phyloP scores from a whole-genome alignment of 2,888 invertebrate genomes.

The Drosophila ochracea region DNA sequence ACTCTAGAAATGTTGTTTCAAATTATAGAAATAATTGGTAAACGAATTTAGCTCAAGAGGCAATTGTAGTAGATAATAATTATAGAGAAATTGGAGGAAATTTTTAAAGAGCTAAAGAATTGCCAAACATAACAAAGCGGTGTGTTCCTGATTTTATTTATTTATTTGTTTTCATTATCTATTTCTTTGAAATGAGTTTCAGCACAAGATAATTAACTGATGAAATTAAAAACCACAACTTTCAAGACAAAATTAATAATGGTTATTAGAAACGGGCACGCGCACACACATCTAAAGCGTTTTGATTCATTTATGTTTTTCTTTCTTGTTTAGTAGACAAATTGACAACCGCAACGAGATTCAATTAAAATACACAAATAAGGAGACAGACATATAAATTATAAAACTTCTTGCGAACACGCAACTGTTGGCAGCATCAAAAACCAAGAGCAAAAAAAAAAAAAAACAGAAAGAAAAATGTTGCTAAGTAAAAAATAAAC shows the following conservation, averaged over 20 bases:
- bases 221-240: conserved; percentile 52
- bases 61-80: conserved; percentile 37
- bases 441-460: conserved; percentile 44
- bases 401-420: conserved; percentile 27
- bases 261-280: conserved; percentile 56
- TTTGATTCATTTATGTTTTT: conserved; percentile 30
- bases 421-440: conserved; percentile 55
- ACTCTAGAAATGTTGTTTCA: conserved; percentile 4
- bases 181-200: conserved; percentile 18
- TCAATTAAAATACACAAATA: conserved; percentile 27
- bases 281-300: conserved; percentile 69
- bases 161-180: conserved; percentile 10
- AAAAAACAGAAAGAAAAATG: conserved; percentile 28
- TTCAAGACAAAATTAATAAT: conserved; percentile 64
- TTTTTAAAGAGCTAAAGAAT: conserved; percentile 32
- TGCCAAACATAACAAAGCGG: conserved; percentile 52
- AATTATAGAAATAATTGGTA: conserved; percentile 1
- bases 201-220: conserved; percentile 50
- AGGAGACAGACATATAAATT: conserved; percentile 46
- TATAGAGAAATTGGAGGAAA: conserved; percentile 17
- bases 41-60: conserved; percentile 23
- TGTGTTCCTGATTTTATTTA: conserved; percentile 22
- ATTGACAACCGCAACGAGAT: conserved; percentile 47
- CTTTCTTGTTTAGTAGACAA: conserved; percentile 35
- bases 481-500: conserved; percentile 37